These are phyloP conservation scores for Eurytemora carolleeae DNA, from an alignment of 1,140 invertebrate species.

Conservation along the genomic window DNA sequence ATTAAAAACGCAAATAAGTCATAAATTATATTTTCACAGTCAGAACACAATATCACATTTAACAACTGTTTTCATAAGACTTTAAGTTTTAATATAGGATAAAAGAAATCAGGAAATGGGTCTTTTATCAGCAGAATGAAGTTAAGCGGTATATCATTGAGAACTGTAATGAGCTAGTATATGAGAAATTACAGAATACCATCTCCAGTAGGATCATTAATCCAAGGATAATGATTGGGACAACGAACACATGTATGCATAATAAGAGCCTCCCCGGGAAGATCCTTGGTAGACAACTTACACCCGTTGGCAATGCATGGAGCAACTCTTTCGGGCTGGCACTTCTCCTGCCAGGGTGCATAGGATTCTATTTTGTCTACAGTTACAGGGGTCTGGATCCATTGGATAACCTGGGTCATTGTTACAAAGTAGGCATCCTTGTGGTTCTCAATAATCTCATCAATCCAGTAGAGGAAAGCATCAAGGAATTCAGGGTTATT, in stretches of 20 bases:
- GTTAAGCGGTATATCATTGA: too few relatives aligned
- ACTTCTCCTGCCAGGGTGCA: constrained; percentile 84
- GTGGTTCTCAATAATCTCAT: constrained; percentile 63
- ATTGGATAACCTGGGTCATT: constrained; percentile 91
- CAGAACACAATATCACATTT: too few relatives aligned
- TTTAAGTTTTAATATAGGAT: too few relatives aligned
- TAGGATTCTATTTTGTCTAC: constrained; percentile 66
- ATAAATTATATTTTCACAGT: too few relatives aligned
- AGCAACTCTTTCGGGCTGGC: constrained; percentile 47
- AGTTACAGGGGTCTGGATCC: constrained; percentile 80
- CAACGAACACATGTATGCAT: constrained; percentile 78
- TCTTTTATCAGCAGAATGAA: too few relatives aligned
- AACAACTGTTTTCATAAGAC: too few relatives aligned
- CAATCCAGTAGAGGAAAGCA: constrained; percentile 81
- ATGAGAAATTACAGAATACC: too few relatives aligned
- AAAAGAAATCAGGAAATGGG: too few relatives aligned
- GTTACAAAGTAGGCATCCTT: constrained; percentile 91
- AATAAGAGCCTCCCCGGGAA: constrained; percentile 76
- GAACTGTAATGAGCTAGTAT: too few relatives aligned
- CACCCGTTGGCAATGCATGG: constrained; percentile 55
- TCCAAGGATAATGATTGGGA: constrained; percentile 77
- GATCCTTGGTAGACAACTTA: constrained; percentile 71
- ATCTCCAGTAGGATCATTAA: constrained; percentile 76
- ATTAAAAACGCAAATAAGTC: too few relatives aligned
- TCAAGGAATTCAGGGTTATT: constrained; percentile 83